Conservation (phyloP, 2,888 invertebrate genomes). For the Autographa gamma region DNA sequence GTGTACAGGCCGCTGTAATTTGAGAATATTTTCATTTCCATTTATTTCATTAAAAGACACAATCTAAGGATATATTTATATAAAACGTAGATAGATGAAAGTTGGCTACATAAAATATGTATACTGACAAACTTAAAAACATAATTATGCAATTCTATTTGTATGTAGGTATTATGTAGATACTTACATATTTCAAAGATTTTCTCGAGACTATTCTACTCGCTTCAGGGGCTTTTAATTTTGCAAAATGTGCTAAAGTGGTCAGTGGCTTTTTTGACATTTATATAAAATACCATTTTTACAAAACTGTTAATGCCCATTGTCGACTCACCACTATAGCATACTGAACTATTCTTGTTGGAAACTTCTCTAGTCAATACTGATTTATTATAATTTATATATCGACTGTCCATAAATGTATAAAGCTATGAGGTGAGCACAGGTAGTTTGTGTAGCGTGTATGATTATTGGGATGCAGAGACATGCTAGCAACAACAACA, state of each 20-base stretch:
- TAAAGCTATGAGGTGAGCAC: conserved; percentile 69
- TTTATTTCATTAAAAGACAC: not conserved
- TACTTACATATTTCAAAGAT: conserved; percentile 49
- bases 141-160: conserved; percentile 45
- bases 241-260: conserved; percentile 71
- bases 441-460: conserved; percentile 82
- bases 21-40: conserved; percentile 38
- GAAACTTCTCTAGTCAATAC: conserved; percentile 43
- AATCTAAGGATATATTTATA: conserved; percentile 15
- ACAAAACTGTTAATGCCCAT: not conserved
- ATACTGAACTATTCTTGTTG: conserved; percentile 63
- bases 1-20: conserved; percentile 81
- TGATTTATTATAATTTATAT: conserved; percentile 45
- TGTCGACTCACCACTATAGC: conserved; percentile 65
- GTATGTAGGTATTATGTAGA: conserved; percentile 34
- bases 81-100: conserved; percentile 48
- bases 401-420: conserved; percentile 51
- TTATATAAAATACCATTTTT: not conserved
- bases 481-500: conserved; percentile 90
- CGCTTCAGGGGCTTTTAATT: conserved; percentile 76
- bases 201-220: conserved; percentile 57
- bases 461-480: conserved; percentile 87
- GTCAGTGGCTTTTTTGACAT: conserved; percentile 38
- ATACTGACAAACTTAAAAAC: conserved; percentile 64
- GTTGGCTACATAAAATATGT: conserved; percentile 69